Evolutionary conservation across 2,888 invertebrate species (phyloP).

Genomic region (Cosmopolites sordidus): DNA sequence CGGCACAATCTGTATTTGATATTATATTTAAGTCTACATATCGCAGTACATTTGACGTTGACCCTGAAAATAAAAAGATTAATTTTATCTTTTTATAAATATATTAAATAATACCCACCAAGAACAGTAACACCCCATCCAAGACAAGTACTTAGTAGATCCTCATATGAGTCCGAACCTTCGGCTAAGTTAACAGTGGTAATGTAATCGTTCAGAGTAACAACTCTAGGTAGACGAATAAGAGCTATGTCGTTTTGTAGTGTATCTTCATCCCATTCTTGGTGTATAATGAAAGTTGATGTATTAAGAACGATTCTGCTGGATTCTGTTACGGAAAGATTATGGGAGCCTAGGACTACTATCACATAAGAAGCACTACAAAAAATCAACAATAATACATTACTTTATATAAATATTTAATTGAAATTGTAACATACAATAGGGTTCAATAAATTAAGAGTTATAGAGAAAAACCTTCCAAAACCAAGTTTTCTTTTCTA

Average conservation of each 20-base stretch:
- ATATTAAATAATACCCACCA: slow-evolving; percentile 11
- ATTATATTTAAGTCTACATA: slow-evolving; percentile 21
- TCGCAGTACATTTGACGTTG: slow-evolving; percentile 15
- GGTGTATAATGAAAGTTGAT: slow-evolving; percentile 17
- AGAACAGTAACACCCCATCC: slow-evolving; percentile 17
- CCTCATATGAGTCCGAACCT: slow-evolving; percentile 21
- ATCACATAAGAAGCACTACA: slow-evolving; percentile 20
- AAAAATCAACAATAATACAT: no score
- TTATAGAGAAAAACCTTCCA: no score
- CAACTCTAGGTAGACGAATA: slow-evolving; percentile 26
- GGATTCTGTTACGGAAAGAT: slow-evolving; percentile 13
- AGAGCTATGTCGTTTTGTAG: slow-evolving; percentile 27
- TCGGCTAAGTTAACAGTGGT: slow-evolving; percentile 23
- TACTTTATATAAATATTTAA: no score
- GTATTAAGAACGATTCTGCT: slow-evolving; percentile 5
- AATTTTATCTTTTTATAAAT: background rate
- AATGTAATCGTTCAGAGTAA: slow-evolving; percentile 23
- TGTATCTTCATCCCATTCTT: slow-evolving; percentile 12
- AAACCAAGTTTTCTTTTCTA: no score
- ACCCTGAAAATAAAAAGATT: slow-evolving; percentile 3
- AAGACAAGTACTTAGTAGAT: slow-evolving; percentile 9
- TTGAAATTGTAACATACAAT: no score
- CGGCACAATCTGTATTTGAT: slow-evolving; percentile 20
- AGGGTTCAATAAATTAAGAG: no score
- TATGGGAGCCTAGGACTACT: slow-evolving; percentile 25